Evolutionary conservation across 2,113 vertebrate genomes (phyloP), one percentile per base, ranked within the genome.

Genomic region (Strix uralensis): DNA sequence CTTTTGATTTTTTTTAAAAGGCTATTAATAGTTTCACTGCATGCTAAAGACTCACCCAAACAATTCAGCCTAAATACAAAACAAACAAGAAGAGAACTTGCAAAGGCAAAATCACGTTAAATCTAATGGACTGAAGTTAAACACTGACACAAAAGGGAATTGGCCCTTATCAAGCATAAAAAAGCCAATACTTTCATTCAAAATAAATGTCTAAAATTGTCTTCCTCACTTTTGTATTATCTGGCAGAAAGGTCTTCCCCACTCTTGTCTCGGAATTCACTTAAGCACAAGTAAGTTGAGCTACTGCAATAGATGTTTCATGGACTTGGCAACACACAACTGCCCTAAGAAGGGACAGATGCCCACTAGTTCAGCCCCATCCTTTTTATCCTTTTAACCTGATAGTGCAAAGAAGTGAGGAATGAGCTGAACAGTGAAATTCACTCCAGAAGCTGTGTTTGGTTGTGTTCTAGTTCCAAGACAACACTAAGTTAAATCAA

Each of bases 181-280:
- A 20, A 12, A 0, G 2, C 0, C 9, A 66, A 38, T 16, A 38
- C 1, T 49, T 86, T 51, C 11, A 4, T 59, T 86, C 42, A 70
- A 63, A 38, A n/a, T 30, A 61, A 65, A 78, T 0, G 2, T 59
- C 65, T 55, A 42, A 81, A 89, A 59, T 18, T 40, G 10, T 36
- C 30, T 73, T 81, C 21, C 34, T 90, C 38, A 17, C 22, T 66
- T 72, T 54, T 19, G 19, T 55, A 19, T 59, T 49, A 55, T 13
- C 16, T 16, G 29, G 10, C 57, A 67, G 22, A 88, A 92, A 90
- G 20, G 11, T 38, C 17, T 81, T 55, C 34, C 22, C 12, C 14
- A 25, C 19, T 69, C 36, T 29, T 72, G 38, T 8, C 36, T 87
- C 19, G 7, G 44, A 79, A 79, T 66, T 49, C 42, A n/a, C 57